These are phyloP conservation scores for Stichopus chloronotus DNA, from an alignment of 35 echinoderm and acorn worm genomes.

Conservation along the genomic window DNA sequence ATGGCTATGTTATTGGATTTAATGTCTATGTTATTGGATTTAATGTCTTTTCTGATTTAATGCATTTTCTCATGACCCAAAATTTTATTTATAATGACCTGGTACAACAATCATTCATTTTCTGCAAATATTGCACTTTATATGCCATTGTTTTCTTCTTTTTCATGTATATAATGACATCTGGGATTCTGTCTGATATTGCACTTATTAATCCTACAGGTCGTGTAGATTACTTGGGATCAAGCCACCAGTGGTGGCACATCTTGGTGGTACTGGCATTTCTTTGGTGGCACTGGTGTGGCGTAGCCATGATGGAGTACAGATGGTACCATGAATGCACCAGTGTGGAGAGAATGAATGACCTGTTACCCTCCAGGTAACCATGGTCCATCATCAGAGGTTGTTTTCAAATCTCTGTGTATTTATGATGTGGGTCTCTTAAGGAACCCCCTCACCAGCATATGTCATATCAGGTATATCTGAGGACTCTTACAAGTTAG, in stretches of 20 bases:
- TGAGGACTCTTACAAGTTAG: no score
- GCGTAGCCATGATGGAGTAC: constrained; percentile 74
- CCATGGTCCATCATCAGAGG: not conserved
- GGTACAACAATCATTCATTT: not conserved
- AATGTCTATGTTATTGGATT: not conserved
- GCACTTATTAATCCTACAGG: constrained; percentile 6
- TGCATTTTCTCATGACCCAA: not conserved
- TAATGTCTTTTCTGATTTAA: not conserved
- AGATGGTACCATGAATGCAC: constrained; percentile 42
- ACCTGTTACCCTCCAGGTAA: constrained; percentile 30
- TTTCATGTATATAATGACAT: no score
- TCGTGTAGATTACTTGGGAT: constrained; percentile 84
- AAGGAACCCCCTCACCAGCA: no score
- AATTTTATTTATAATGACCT: not conserved
- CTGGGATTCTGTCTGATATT: no score
- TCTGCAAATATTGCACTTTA: no score
- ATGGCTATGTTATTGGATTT: not conserved
- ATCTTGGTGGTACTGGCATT: constrained; percentile 83
- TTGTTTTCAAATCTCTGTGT: no score
- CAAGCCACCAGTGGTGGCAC: constrained; percentile 98
- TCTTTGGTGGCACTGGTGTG: constrained; percentile 92
- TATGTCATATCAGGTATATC: no score
- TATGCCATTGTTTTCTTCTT: not conserved
- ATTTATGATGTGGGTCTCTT: no score
- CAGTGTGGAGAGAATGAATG: not conserved